Evolutionary conservation across 2,113 vertebrate genomes (phyloP), one percentile per base, ranked within the genome.

Genomic region (Pseudopodoces humilis): DNA sequence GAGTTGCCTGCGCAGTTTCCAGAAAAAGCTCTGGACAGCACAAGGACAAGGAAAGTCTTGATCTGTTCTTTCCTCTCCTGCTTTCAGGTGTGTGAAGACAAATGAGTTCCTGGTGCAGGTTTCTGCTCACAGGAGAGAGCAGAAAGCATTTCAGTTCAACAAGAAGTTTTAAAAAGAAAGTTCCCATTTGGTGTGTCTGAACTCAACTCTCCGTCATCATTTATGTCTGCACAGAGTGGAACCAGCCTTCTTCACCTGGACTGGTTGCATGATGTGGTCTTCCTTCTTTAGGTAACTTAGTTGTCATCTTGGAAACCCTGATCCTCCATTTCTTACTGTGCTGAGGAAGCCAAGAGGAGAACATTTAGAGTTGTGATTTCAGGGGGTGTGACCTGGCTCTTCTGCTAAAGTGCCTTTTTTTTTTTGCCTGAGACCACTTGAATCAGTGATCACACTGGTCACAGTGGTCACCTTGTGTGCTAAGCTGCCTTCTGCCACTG

Each of bases 331-430:
- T 88, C 37, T 92, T 6, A 2, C 22, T 47, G 7, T 12, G 2
- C 11, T 5, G 2, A 27, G 50, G 52, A 91, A 68, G 28, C 24
- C 19, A 44, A 37, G 62, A 87, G 37, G n/a, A 71, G 55, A 82
- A 27, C 37, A 10, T 14, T 23, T 25, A 24, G 24, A 81, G 41
- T 28, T 0, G 0, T 56, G 24, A 39, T 23, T 60, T 50, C 11
- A 41, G 44, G 43, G 44, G 16, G 9, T 55, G 31, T 19, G 19
- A 52, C 71, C 43, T 72, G n/a, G 5, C 24, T 85, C 11, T 58
- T 55, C 44, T 82, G 53, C 43, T 75, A 9, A 30, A 43, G 7
- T 15, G 9, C n/a, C 21, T 60, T 59, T 55, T n/a, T 14, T 35
- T 43, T 9, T 64, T 27, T 7, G 7, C 24, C 7, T 5, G 41